A percentile compares a stretch with the other conserved stretches of the same genome.
phyloP scores from a whole-genome alignment of 1,140 invertebrate genomes.

The Apis dorsata region DNA sequence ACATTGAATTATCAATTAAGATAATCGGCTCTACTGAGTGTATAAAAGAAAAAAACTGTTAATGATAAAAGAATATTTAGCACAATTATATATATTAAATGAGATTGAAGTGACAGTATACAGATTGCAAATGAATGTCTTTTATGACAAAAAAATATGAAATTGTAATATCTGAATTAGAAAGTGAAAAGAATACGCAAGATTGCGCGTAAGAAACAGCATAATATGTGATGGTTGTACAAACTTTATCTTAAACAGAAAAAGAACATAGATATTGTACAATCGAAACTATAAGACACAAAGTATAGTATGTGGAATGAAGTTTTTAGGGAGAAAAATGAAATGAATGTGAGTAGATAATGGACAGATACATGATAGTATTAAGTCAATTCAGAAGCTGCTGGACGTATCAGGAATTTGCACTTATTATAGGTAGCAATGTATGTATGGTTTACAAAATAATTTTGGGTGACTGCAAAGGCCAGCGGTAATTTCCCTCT shows the following conservation, averaged over 20 bases:
- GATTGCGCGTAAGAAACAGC: slow-evolving; percentile 44
- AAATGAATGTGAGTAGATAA: slow-evolving; percentile 54
- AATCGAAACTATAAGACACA: slow-evolving; percentile 41
- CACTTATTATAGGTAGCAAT: slow-evolving; percentile 44
- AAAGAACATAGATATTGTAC: slow-evolving; percentile 45
- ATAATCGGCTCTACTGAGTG: slow-evolving; percentile 75
- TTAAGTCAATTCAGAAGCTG: slow-evolving; percentile 70
- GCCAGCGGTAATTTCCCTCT: slow-evolving; percentile 55
- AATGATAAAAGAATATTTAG: slow-evolving; percentile 73
- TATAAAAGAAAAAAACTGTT: slow-evolving; percentile 72
- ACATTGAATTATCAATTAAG: slow-evolving; percentile 75
- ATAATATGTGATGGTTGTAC: slow-evolving; percentile 53
- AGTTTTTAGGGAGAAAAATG: slow-evolving; percentile 30
- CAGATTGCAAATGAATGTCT: slow-evolving; percentile 43
- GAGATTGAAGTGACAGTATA: slow-evolving; percentile 63
- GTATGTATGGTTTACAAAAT: slow-evolving; percentile 2
- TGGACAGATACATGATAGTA: slow-evolving; percentile 68
- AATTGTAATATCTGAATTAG: slow-evolving; percentile 50
- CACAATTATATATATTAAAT: slow-evolving; percentile 72
- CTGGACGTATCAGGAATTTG: slow-evolving; percentile 51
- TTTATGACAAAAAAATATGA: slow-evolving; percentile 34
- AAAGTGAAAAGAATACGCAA: slow-evolving; percentile 37
- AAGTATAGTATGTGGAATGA: slow-evolving; percentile 52
- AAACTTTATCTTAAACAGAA: slow-evolving; percentile 22
- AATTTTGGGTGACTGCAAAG: slow-evolving; percentile 52